A percentile compares a stretch with the other conserved stretches of the same genome.
Evolutionary conservation across 2,888 invertebrate genomes (phyloP).

Genomic region (Apocheima hispidaria): DNA sequence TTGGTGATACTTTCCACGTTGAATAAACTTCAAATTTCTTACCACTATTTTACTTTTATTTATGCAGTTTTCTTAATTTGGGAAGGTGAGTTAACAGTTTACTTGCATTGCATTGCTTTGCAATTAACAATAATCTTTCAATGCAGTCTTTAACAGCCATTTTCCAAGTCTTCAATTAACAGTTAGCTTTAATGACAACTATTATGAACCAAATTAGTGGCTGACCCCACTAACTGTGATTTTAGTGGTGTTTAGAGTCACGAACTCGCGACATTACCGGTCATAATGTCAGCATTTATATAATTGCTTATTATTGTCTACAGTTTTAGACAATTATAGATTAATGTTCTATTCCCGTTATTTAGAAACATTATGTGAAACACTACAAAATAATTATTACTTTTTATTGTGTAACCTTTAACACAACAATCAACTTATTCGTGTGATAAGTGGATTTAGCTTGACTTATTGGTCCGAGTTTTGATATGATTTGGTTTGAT

Average conservation of each 20-base stretch:
- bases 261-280: background rate
- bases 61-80: background rate
- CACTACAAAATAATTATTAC: too few relatives aligned
- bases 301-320: constrained; percentile 8
- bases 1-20: background rate
- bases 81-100: background rate
- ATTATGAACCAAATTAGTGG: background rate
- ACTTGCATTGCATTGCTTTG: background rate
- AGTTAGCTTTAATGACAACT: background rate
- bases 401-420: too few relatives aligned
- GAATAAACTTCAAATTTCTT: background rate
- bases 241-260: constrained; percentile 1
- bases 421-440: too few relatives aligned
- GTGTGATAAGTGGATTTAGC: too few relatives aligned
- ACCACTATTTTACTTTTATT: too few relatives aligned
- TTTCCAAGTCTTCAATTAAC: too few relatives aligned
- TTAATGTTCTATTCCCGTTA: background rate
- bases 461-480: too few relatives aligned
- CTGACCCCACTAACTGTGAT: background rate
- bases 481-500: too few relatives aligned
- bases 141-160: too few relatives aligned
- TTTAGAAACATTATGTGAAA: background rate
- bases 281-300: constrained; percentile 14
- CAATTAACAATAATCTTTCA: background rate
- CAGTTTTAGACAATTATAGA: constrained; percentile 5